Percentiles rank a stretch among this genome's conserved stretches.
These are phyloP conservation scores for Chesias legatella DNA, from an alignment of 2,888 invertebrate species.

Conservation along the genomic window DNA sequence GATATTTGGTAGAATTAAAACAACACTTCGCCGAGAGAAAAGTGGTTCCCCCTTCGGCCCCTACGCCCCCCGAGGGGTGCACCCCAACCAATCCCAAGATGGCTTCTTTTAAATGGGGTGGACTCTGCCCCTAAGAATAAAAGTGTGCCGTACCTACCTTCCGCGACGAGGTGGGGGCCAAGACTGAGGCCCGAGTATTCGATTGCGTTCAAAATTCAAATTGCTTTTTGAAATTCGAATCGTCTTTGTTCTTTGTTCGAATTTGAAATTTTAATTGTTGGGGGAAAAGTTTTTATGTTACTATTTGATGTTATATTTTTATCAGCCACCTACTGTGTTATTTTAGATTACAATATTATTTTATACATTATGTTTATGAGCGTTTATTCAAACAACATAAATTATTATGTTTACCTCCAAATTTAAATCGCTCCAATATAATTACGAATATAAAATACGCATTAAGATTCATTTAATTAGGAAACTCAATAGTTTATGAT, in stretches of 20 bases:
- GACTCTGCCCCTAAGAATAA: slow-evolving; percentile 77
- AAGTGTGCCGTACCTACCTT: slow-evolving; percentile 68
- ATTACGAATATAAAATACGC: too few species aligned
- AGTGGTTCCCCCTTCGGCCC: slow-evolving; percentile 60
- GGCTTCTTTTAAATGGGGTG: slow-evolving; percentile 80
- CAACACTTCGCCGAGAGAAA: slow-evolving; percentile 76
- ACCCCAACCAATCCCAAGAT: slow-evolving; percentile 69
- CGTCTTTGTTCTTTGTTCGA: slow-evolving; percentile 38
- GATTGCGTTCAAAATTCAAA: slow-evolving; percentile 66
- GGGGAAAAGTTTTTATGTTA: slow-evolving; percentile 13
- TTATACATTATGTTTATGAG: too few species aligned
- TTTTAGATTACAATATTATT: too few species aligned
- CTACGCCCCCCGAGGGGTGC: slow-evolving; percentile 43
- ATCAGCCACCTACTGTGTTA: too few species aligned
- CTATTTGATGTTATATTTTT: slow-evolving; percentile 1
- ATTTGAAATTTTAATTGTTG: slow-evolving; percentile 36
- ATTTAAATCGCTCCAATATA: too few species aligned
- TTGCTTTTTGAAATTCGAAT: slow-evolving; percentile 63
- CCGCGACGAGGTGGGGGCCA: slow-evolving; percentile 63
- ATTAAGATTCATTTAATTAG: too few species aligned
- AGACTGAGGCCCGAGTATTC: slow-evolving; percentile 47
- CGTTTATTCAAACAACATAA: too few species aligned
- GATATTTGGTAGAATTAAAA: slow-evolving; percentile 80
- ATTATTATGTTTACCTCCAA: too few species aligned
- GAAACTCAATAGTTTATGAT: too few species aligned